Evolutionary conservation across 2,797 vertebrate genomes (phyloP).

Genomic region (Siniperca obscura): DNA sequence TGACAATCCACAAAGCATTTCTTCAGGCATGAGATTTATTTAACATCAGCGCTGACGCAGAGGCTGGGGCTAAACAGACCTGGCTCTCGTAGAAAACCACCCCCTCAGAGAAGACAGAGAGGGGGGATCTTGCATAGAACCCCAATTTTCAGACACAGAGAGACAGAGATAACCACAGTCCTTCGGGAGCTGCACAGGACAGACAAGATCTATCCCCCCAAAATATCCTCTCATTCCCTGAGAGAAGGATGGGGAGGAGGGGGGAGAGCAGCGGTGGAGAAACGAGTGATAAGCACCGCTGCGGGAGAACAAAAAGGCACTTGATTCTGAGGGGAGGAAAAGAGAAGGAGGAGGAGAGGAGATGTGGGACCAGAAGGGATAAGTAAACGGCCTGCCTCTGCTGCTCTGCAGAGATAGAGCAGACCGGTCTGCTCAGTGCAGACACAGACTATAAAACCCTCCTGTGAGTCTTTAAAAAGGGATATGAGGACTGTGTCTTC

Average conservation of each 20-base stretch:
- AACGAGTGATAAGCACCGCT: constrained; percentile 77
- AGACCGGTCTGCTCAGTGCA: constrained; percentile 46
- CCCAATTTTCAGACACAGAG: constrained; percentile 31
- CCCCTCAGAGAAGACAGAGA: neutral
- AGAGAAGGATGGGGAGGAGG: constrained; percentile 47
- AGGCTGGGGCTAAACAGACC: constrained; percentile 30
- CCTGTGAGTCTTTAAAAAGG: constrained; percentile 40
- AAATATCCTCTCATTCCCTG: constrained; percentile 67
- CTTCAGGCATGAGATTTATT: constrained; percentile 40
- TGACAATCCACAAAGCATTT: constrained; percentile 46
- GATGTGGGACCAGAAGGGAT: constrained; percentile 59
- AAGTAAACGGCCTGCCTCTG: constrained; percentile 55
- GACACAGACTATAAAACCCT: constrained; percentile 52
- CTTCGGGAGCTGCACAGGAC: constrained; percentile 45
- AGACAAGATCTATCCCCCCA: constrained; percentile 55
- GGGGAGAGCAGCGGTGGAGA: constrained; percentile 65
- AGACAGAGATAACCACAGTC: constrained; percentile 50
- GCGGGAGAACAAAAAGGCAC: constrained; percentile 81
- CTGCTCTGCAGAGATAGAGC: constrained; percentile 57
- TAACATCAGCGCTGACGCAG: constrained; percentile 26
- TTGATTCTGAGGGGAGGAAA: constrained; percentile 73
- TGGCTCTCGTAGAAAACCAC: neutral
- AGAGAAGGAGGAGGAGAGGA: constrained; percentile 53
- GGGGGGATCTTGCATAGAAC: constrained; percentile 19
- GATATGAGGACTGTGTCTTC: constrained; percentile 38